These are phyloP conservation scores for Mobula birostris DNA, from an alignment of 2,113 vertebrate genomes.

Conservation along the genomic window DNA sequence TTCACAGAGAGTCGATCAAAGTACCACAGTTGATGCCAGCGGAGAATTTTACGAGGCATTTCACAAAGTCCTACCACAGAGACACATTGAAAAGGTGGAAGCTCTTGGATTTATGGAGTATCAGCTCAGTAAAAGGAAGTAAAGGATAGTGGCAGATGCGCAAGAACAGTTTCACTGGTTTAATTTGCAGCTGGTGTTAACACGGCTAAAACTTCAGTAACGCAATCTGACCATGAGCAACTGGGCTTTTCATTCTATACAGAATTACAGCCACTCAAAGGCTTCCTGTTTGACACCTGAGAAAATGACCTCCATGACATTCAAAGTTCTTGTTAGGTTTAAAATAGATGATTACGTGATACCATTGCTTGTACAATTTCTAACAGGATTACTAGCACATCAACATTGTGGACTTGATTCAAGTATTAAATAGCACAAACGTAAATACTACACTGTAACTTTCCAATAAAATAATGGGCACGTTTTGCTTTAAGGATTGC, in stretches of 20 bases:
- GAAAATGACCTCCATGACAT: not conserved
- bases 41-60: too few relatives aligned
- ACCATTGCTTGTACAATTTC: not conserved
- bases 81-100: too few relatives aligned
- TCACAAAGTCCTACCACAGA: too few relatives aligned
- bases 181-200: not conserved
- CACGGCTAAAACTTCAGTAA: not conserved
- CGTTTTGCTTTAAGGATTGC: not conserved
- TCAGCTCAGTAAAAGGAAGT: too few relatives aligned
- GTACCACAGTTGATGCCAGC: too few relatives aligned
- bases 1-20: too few relatives aligned
- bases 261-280: not conserved
- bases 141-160: too few relatives aligned
- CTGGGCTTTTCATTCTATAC: not conserved
- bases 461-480: not conserved
- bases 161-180: not conserved
- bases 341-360: not conserved
- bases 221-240: not conserved
- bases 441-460: not conserved
- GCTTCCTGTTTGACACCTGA: not conserved
- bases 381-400: not conserved
- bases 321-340: not conserved
- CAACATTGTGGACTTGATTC: constrained; percentile 3
- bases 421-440: not conserved
- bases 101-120: too few relatives aligned